Evolutionary conservation across 2,888 invertebrate genomes (phyloP), one percentile per base, ranked within the genome.

Genomic region (Odontomyia ornata): DNA sequence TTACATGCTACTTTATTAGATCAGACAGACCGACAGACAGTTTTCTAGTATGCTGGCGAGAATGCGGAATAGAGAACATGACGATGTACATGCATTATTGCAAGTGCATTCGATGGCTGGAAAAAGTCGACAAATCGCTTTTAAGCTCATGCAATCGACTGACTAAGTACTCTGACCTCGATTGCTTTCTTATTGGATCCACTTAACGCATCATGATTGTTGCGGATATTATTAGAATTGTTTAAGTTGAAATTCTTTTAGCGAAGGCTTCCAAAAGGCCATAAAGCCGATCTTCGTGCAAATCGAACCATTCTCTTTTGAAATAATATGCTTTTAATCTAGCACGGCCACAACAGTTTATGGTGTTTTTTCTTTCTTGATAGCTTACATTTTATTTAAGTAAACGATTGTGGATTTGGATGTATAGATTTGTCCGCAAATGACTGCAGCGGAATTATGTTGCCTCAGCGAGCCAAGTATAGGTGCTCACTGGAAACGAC

Each of bases 51-150:
- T 52, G 15, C 36, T 9, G 3, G 3, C n/a, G 13, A 52, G 52
- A 4, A 52, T 52, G 52, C 52, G 52, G 52, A 52, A 52, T n/a
- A 52, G 52, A n/a, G n/a, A n/a, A n/a, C n/a, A n/a, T n/a, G n/a
- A n/a, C n/a, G n/a, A 52, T 13, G 13, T 4, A 15, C 52, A 9
- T 4, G 36, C 3, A 36, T 9, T 9, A 52, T 9, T n/a, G 52
- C 52, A 52, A n/a, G 7, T 4, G n/a, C 52, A 15, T 15, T 36
- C 7, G 13, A 52, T 4, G 13, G 36, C 9, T 36, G 36, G 52
- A 52, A 52, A 52, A n/a, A 18, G 15, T 9, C 52, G 15, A 52
- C 18, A 18, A 52, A 52, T 18, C 52, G n/a, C 52, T 4, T 52
- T 52, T 9, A 15, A n/a, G 52, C 15, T 52, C 52, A 18, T 18